Percentiles rank a stretch among this genome's conserved stretches.
phyloP scores from a whole-genome alignment of 2,113 vertebrate genomes.

The Anthoscopus minutus region DNA sequence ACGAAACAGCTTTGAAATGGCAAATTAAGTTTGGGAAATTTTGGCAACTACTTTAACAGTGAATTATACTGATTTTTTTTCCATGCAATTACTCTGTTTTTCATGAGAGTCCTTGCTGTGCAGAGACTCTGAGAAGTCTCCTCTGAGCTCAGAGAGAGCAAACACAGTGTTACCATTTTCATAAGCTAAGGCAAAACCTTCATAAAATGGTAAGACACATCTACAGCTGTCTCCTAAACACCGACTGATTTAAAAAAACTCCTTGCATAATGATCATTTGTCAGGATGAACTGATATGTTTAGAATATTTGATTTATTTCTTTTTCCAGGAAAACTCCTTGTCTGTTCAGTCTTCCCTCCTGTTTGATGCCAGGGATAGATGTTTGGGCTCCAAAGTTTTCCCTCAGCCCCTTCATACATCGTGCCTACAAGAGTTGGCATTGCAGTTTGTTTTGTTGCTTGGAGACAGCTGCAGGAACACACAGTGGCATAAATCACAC shows the following conservation, averaged over 20 bases:
- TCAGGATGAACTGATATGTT: background rate
- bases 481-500: conserved; percentile 49
- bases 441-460: conserved; percentile 48
- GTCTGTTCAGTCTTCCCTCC: background rate
- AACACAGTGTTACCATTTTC: background rate
- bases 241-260: background rate
- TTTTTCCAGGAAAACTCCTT: background rate
- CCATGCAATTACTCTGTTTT: background rate
- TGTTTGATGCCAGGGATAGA: background rate
- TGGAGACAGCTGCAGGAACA: conserved; percentile 60
- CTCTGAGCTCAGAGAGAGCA: background rate
- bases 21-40: background rate
- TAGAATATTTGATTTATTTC: background rate
- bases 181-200: background rate
- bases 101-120: background rate
- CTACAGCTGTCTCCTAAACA: background rate
- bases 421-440: background rate
- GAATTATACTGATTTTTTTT: background rate
- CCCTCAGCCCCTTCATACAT: background rate
- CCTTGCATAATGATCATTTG: background rate
- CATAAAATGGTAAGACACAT: background rate
- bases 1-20: conserved; percentile 1
- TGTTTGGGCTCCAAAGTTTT: background rate
- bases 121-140: background rate
- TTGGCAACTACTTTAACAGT: background rate